A percentile compares a stretch with the other conserved stretches of the same genome.
These are phyloP conservation scores for Harpagifer antarcticus DNA, from an alignment of 2,797 vertebrate species.

Conservation along the genomic window DNA sequence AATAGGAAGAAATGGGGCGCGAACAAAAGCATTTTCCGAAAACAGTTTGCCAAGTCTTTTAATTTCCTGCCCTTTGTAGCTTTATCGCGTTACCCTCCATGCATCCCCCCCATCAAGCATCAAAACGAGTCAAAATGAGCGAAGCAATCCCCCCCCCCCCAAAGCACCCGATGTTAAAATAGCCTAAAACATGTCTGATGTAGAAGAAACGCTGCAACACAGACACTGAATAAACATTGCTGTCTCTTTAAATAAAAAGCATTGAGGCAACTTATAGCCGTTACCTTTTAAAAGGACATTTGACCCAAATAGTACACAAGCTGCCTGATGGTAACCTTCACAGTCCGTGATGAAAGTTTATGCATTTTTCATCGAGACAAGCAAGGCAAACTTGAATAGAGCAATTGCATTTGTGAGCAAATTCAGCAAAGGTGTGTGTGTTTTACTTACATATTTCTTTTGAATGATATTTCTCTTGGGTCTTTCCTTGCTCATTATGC, in stretches of 20 bases:
- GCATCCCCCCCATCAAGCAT: slow-evolving; percentile 5
- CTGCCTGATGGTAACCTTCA: slow-evolving; percentile 64
- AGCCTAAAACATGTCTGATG: slow-evolving; percentile 83
- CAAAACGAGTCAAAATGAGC: slow-evolving; percentile 39
- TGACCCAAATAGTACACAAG: slow-evolving; percentile 49
- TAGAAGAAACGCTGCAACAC: slow-evolving; percentile 74
- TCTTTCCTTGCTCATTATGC: slow-evolving; percentile 99
- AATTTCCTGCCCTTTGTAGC: slow-evolving; percentile 36
- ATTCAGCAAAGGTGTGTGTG: neutral
- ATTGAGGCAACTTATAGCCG: slow-evolving; percentile 29
- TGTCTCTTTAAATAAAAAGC: slow-evolving; percentile 65
- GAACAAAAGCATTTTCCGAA: slow-evolving; percentile 79
- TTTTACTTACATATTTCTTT: slow-evolving; percentile 98
- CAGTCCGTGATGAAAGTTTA: slow-evolving; percentile 80
- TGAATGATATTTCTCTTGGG: slow-evolving; percentile 99
- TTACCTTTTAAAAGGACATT: slow-evolving; percentile 20
- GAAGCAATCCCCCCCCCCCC: slow-evolving; percentile 6
- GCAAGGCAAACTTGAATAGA: slow-evolving; percentile 75
- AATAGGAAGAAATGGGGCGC: slow-evolving; percentile 64
- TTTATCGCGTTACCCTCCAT: slow-evolving; percentile 4
- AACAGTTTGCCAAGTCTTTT: slow-evolving; percentile 57
- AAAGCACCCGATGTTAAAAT: slow-evolving; percentile 73
- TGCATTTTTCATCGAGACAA: slow-evolving; percentile 72
- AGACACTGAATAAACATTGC: slow-evolving; percentile 69
- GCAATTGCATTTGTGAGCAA: slow-evolving; percentile 23